A percentile compares a stretch with the other conserved stretches of the same genome.
Evolutionary conservation across 2,797 vertebrate genomes (phyloP).

Genomic region (Toxotes lorentzi): DNA sequence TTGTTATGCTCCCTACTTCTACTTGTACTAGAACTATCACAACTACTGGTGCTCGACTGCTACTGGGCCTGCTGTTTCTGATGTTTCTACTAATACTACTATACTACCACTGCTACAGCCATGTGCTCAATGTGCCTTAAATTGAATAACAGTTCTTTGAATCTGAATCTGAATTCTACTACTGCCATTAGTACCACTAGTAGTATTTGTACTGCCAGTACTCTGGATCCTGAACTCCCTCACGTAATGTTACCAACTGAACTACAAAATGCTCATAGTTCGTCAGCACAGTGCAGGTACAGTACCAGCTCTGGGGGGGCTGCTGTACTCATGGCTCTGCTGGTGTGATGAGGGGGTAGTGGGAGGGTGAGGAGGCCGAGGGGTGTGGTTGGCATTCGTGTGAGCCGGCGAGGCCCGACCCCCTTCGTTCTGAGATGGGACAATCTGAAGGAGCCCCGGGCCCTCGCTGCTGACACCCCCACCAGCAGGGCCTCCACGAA

Average conservation of each 20-base stretch:
- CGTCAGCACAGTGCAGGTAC: background rate
- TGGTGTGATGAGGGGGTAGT: slow-evolving; percentile 59
- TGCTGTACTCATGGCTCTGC: slow-evolving; percentile 75
- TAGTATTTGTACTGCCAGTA: background rate
- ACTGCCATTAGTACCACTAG: too few relatives aligned
- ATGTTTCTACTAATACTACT: background rate
- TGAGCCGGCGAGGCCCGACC: slow-evolving; percentile 74
- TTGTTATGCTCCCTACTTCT: too few relatives aligned
- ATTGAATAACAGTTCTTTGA: too few relatives aligned
- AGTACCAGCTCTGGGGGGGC: slow-evolving; percentile 71
- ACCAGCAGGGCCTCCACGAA: background rate
- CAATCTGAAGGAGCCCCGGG: slow-evolving; percentile 79
- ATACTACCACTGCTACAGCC: too few relatives aligned
- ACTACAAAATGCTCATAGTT: background rate
- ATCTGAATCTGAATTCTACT: too few relatives aligned
- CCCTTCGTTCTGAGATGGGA: slow-evolving; percentile 66
- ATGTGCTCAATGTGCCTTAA: too few relatives aligned
- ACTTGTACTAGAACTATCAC: background rate
- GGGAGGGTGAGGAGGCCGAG: slow-evolving; percentile 34
- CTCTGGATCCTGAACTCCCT: background rate
- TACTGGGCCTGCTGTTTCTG: background rate
- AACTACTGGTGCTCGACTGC: background rate
- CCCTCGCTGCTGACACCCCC: slow-evolving; percentile 12
- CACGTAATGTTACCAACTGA: background rate
- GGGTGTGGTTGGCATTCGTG: slow-evolving; percentile 49